Evolutionary conservation across 2,888 invertebrate genomes (phyloP).

Genomic region (Hemistola chrysoprasaria): DNA sequence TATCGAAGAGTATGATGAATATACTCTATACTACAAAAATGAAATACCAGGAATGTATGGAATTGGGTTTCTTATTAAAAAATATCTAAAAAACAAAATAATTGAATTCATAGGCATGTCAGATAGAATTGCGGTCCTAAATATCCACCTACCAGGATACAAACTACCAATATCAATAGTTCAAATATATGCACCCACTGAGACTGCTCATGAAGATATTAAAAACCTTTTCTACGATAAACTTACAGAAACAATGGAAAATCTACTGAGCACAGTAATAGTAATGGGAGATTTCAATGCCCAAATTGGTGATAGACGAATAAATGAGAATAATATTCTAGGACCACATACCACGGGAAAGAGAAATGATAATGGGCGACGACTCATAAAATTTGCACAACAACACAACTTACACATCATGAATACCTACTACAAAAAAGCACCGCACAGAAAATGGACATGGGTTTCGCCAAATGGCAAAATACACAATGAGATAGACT

Average conservation of each 20-base stretch:
- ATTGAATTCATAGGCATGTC: conserved; percentile 18
- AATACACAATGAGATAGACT: conserved; percentile 28
- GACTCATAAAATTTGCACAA: conserved; percentile 20
- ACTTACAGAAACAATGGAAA: conserved; percentile 6
- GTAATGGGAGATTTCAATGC: conserved; percentile 27
- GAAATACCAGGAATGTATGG: conserved; percentile 14
- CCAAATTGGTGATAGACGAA: conserved; percentile 19
- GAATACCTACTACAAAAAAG: conserved; percentile 23
- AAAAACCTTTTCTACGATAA: conserved; percentile 10
- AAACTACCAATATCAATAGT: conserved; percentile 13
- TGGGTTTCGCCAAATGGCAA: conserved; percentile 25
- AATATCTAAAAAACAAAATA: conserved; percentile 11
- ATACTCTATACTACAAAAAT: conserved; percentile 16
- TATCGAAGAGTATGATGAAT: conserved; percentile 11
- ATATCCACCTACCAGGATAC: conserved; percentile 9
- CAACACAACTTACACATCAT: conserved; percentile 24
- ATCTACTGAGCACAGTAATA: conserved; percentile 9
- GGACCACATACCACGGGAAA: conserved; percentile 14
- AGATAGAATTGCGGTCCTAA: conserved; percentile 14
- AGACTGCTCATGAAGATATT: conserved; percentile 5
- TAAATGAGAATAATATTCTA: conserved; percentile 19
- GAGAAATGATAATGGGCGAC: conserved; percentile 28
- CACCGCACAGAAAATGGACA: conserved; percentile 25
- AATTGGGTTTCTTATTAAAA: conserved; percentile 16
- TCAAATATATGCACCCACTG: conserved; percentile 18